Evolutionary conservation across 1,140 invertebrate genomes (phyloP), one percentile per base, ranked within the genome.

Genomic region (Drosophila athabasca): DNA sequence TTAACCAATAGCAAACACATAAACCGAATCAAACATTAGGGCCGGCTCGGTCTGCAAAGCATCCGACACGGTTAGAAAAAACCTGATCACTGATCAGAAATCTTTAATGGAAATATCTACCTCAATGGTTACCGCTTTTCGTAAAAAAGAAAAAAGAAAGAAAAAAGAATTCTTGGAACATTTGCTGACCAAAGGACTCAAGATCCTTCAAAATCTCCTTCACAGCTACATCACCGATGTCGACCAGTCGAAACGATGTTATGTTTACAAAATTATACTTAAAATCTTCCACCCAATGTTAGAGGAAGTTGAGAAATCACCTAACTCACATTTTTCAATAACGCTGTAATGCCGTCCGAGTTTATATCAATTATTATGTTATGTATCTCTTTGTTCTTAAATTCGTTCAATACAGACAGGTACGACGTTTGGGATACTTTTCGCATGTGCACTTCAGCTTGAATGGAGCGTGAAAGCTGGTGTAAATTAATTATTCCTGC

Each of bases 211-310:
- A 93, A 6, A 95, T 93, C 61, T 96, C 95, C 68, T 94, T 94
- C 3, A 97, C 96, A 76, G 95, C 94, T 22, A 94, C 93, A 68
- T 96, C 95, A 13, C 95, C 95, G 2, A 95, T 93, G 90, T 98
- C 96, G 3, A 98, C 96, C 59, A 98, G 92, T 54, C 97, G 93
- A 92, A 97, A 98, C 6, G 97, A 96, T 44, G 97, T 98, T 93
- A 98, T 98, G 92, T 98, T 98, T 11, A 98, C 97, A 60, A 95
- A 95, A 92, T 98, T 98, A 93, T 98, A 98, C 90, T 97, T 97
- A 92, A 98, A 98, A 91, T 98, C 97, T 92, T 98, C 97, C 60
- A 57, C 11, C 17, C 49, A 44, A 15, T 49, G 6, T 41, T 2
- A 9, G 1, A 35, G 11, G 7, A 61, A 22, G 19, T 55, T 2